phyloP scores from a whole-genome alignment of 2,113 vertebrate species.

The Cyprinodon variegatus region DNA sequence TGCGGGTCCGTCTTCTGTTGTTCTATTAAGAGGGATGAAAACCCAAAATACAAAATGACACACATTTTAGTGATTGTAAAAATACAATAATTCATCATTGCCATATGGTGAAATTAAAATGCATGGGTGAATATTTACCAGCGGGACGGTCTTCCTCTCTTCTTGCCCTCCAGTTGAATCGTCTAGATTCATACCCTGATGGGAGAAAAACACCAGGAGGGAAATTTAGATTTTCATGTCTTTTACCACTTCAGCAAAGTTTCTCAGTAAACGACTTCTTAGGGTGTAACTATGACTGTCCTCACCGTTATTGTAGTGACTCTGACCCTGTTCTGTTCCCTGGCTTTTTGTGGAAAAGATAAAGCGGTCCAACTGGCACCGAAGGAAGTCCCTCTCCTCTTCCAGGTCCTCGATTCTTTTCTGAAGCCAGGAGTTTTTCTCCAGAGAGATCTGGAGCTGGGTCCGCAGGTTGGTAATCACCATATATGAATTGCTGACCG shows the following conservation, averaged over 20 bases:
- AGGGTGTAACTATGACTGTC: slow-evolving; percentile 7
- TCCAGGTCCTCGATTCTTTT: slow-evolving; percentile 91
- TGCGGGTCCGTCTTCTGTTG: slow-evolving; percentile 74
- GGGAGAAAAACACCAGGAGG: slow-evolving; percentile 1
- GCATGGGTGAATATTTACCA: slow-evolving; percentile 57
- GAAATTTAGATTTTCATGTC: not conserved
- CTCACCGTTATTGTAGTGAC: slow-evolving; percentile 77
- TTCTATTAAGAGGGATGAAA: slow-evolving; percentile 57
- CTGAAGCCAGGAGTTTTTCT: slow-evolving; percentile 91
- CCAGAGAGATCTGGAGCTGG: slow-evolving; percentile 89
- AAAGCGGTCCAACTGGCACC: slow-evolving; percentile 90
- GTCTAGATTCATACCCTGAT: slow-evolving; percentile 78
- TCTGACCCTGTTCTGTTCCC: slow-evolving; percentile 65
- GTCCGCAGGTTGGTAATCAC: slow-evolving; percentile 84
- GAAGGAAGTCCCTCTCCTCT: slow-evolving; percentile 89
- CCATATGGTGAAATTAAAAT: not conserved
- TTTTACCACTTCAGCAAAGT: not conserved
- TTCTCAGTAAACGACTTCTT: not conserved
- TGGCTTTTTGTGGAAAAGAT: slow-evolving; percentile 85
- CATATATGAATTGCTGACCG: slow-evolving; percentile 79
- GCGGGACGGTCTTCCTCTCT: slow-evolving; percentile 72
- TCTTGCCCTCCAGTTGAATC: slow-evolving; percentile 79
- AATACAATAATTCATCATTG: not conserved
- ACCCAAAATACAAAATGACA: slow-evolving; percentile 11
- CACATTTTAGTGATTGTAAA: not conserved